Conservation (phyloP, 2,888 invertebrate genomes). For the Drosophila kuntzei region DNA sequence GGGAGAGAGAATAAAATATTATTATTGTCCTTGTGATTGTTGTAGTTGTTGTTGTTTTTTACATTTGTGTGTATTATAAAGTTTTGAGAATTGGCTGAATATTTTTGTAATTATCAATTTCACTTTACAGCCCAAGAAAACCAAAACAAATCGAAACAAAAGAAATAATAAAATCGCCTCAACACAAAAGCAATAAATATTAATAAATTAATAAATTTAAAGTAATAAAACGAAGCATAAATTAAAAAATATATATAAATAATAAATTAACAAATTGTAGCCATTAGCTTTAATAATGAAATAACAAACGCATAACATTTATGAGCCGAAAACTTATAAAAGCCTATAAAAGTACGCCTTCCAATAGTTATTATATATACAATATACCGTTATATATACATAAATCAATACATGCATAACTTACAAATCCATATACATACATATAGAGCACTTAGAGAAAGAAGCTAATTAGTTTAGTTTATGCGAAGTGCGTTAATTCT, state of each 20-base stretch:
- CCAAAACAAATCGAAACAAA: constrained; percentile 26
- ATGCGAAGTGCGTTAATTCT: constrained; percentile 66
- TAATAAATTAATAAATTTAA: constrained; percentile 18
- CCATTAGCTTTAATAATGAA: constrained; percentile 72
- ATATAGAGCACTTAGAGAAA: constrained; percentile 19
- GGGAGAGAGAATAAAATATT: constrained; percentile 1
- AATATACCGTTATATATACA: constrained; percentile 56
- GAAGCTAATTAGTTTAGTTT: constrained; percentile 35
- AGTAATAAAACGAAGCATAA: constrained; percentile 10
- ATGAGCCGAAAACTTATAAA: constrained; percentile 57
- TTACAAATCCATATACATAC: constrained; percentile 34
- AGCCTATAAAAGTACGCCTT: constrained; percentile 77
- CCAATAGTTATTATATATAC: constrained; percentile 73
- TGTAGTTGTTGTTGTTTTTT: constrained; percentile 47
- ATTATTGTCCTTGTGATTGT: constrained; percentile 27
- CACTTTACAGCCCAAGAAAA: constrained; percentile 41
- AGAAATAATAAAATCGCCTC: constrained; percentile 41
- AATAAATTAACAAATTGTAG: constrained; percentile 52
- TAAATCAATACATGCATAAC: constrained; percentile 21
- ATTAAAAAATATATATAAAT: constrained; percentile 18
- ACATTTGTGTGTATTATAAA: constrained; percentile 11
- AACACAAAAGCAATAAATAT: constrained; percentile 58
- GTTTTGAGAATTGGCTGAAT: constrained; percentile 22
- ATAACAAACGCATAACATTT: constrained; percentile 58
- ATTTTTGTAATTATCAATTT: constrained; percentile 35